A percentile compares a stretch with the other conserved stretches of the same genome.
phyloP scores from a whole-genome alignment of 1,140 invertebrate genomes.

The Zaprionus camerounensis region DNA sequence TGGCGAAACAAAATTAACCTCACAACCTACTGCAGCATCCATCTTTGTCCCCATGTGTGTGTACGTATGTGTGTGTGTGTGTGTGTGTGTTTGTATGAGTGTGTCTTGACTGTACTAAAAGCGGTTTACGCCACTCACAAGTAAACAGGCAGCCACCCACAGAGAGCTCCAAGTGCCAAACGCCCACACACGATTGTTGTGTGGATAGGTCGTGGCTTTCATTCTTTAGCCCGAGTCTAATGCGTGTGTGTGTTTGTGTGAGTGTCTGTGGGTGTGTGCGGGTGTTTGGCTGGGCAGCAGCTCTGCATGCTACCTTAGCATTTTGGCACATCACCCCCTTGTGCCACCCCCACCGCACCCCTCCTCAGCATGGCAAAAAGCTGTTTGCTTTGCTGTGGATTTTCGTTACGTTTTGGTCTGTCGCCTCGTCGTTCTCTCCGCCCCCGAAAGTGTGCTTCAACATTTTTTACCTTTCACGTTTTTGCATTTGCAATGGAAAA shows the following conservation, averaged over 20 bases:
- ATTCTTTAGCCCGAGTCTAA: constrained; percentile 45
- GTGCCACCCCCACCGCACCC: background rate
- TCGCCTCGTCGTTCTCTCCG: constrained; percentile 19
- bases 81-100: constrained; percentile 27
- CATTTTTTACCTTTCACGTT: constrained; percentile 57
- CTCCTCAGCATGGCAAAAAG: constrained; percentile 58
- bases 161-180: constrained; percentile 53
- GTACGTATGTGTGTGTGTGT: constrained; percentile 28
- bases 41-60: constrained; percentile 17
- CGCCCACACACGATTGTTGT: constrained; percentile 79
- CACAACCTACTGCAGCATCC: constrained; percentile 73
- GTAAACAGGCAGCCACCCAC: constrained; percentile 51
- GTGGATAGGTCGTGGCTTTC: constrained; percentile 81
- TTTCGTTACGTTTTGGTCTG: constrained; percentile 72
- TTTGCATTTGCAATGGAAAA: constrained; percentile 67
- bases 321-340: constrained; percentile 36
- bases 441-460: constrained; percentile 49
- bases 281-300: constrained; percentile 16
- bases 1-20: constrained; percentile 76
- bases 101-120: constrained; percentile 67
- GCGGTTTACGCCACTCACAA: constrained; percentile 78
- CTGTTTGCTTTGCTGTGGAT: constrained; percentile 76
- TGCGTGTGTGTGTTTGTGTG: constrained; percentile 4
- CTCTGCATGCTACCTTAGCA: constrained; percentile 22
- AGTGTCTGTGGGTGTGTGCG: constrained; percentile 11